Conservation (phyloP, 2,888 invertebrate species). For the Timandra comae region DNA sequence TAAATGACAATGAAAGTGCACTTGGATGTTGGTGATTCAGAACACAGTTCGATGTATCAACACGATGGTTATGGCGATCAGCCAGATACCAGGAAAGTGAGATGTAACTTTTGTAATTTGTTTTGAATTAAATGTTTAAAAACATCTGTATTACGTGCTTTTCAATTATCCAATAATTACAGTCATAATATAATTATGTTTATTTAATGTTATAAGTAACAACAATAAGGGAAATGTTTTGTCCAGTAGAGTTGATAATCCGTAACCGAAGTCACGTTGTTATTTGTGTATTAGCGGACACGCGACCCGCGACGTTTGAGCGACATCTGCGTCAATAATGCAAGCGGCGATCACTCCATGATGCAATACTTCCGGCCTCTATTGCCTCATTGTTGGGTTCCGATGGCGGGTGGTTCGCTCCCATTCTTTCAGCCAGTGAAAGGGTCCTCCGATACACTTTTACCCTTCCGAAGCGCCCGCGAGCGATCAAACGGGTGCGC, state of each 20-base stretch:
- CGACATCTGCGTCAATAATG: slow-evolving; percentile 47
- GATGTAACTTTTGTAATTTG: too few relatives aligned
- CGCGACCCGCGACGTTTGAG: slow-evolving; percentile 20
- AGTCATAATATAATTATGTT: too few relatives aligned
- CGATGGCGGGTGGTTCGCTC: slow-evolving; percentile 63
- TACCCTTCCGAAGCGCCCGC: slow-evolving; percentile 57
- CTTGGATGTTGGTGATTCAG: slow-evolving; percentile 30
- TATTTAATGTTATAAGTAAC: too few relatives aligned
- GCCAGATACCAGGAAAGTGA: slow-evolving; percentile 7
- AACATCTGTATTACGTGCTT: too few relatives aligned
- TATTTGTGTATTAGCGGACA: slow-evolving; percentile 16
- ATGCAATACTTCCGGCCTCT: slow-evolving; percentile 63
- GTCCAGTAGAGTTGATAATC: too few relatives aligned
- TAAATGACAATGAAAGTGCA: slow-evolving; percentile 36
- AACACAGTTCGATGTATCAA: slow-evolving; percentile 23
- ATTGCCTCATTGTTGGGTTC: slow-evolving; percentile 69
- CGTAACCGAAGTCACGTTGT: too few relatives aligned
- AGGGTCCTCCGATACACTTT: slow-evolving; percentile 71
- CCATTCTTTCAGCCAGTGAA: slow-evolving; percentile 75
- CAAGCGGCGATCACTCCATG: slow-evolving; percentile 53
- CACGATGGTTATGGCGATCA: slow-evolving; percentile 12
- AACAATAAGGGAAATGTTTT: too few relatives aligned
- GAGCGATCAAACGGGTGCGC: slow-evolving; percentile 50
- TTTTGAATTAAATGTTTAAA: too few relatives aligned
- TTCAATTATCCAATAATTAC: too few relatives aligned